Percentiles rank a stretch among this genome's conserved stretches.
These are phyloP conservation scores for Alosa alosa DNA, from an alignment of 2,113 vertebrate species.

Conservation along the genomic window DNA sequence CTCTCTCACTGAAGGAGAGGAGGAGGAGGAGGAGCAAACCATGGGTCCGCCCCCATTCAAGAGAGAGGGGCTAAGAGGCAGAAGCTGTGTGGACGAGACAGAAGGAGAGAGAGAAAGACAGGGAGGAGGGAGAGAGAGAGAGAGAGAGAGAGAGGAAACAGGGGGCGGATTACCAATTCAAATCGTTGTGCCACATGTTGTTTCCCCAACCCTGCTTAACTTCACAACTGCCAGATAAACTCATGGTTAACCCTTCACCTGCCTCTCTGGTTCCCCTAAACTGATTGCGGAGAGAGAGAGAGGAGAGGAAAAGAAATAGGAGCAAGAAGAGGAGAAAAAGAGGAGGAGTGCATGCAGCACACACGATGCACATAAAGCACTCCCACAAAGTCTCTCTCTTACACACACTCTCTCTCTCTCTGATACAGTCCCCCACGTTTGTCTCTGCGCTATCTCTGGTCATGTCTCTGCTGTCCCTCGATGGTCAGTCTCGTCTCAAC, in stretches of 20 bases:
- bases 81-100: neutral
- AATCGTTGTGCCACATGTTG: slow-evolving; percentile 3
- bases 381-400: too few species aligned
- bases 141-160: neutral
- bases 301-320: neutral
- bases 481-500: too few species aligned
- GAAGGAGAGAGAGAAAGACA: slow-evolving; percentile 13
- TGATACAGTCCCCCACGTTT: too few species aligned
- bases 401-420: too few species aligned
- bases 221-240: neutral
- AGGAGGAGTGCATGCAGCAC: too few species aligned
- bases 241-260: neutral
- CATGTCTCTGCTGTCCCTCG: too few species aligned
- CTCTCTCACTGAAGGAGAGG: slow-evolving; percentile 16
- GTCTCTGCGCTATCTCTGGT: too few species aligned
- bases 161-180: neutral
- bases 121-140: neutral
- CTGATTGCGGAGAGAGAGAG: too few species aligned
- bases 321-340: neutral
- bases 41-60: slow-evolving; percentile 1
- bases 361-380: too few species aligned
- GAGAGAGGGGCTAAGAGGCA: neutral
- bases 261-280: slow-evolving; percentile 27
- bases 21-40: slow-evolving; percentile 16
- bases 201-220: neutral